These are phyloP conservation scores for Gonocerus acuteangulatus DNA, from an alignment of 2,888 invertebrate genomes.

Conservation along the genomic window DNA sequence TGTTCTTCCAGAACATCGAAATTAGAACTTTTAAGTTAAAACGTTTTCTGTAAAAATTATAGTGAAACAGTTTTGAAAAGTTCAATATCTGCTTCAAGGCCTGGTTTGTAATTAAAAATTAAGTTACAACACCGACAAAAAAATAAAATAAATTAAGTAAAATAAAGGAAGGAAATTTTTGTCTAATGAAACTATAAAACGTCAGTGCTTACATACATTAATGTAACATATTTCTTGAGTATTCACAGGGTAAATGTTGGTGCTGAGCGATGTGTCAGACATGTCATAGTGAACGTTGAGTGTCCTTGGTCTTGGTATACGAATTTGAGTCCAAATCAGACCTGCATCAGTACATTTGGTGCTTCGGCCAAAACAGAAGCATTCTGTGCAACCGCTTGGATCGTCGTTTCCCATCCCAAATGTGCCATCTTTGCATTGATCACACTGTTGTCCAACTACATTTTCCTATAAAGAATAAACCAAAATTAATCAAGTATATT, in stretches of 20 bases:
- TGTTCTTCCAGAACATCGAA: too few relatives aligned
- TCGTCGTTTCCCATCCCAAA: slow-evolving; percentile 75
- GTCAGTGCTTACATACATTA: slow-evolving; percentile 41
- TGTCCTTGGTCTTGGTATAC: slow-evolving; percentile 46
- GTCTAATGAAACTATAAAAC: too few relatives aligned
- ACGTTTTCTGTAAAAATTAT: too few relatives aligned
- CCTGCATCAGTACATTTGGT: slow-evolving; percentile 71
- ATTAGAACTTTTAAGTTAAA: too few relatives aligned
- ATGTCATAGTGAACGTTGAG: slow-evolving; percentile 40
- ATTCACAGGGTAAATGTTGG: slow-evolving; percentile 41
- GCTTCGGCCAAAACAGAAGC: slow-evolving; percentile 91
- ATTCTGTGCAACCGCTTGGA: slow-evolving; percentile 82
- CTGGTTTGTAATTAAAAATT: too few relatives aligned
- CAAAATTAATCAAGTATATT: not conserved
- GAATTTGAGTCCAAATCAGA: slow-evolving; percentile 73
- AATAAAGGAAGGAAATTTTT: too few relatives aligned
- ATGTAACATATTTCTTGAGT: slow-evolving; percentile 44
- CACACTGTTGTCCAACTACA: slow-evolving; percentile 76
- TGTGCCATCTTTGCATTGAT: slow-evolving; percentile 71
- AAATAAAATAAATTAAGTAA: too few relatives aligned
- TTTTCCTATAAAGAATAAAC: slow-evolving; percentile 53
- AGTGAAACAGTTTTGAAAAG: too few relatives aligned
- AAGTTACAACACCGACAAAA: too few relatives aligned
- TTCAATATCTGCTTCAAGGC: too few relatives aligned
- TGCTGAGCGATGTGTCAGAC: slow-evolving; percentile 38